Conservation (phyloP, 2,113 vertebrate genomes). For the Phyllostomus hastatus region DNA sequence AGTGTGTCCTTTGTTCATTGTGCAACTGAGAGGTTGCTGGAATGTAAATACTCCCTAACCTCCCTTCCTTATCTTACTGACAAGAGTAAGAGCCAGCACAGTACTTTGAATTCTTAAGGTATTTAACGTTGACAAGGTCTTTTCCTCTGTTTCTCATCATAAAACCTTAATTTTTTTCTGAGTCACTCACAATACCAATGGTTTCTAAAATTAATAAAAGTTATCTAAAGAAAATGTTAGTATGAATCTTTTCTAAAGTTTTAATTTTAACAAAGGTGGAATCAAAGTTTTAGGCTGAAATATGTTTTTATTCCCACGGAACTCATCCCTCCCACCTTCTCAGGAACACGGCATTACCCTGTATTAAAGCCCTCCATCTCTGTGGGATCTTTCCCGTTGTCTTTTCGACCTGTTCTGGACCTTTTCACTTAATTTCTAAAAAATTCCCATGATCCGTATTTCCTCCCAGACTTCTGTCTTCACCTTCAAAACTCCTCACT, state of each 20-base stretch:
- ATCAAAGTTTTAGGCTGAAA: background rate
- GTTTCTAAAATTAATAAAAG: conserved; percentile 6
- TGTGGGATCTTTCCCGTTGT: background rate
- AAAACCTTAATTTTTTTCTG: background rate
- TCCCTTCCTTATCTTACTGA: background rate
- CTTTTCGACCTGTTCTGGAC: background rate
- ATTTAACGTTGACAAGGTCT: background rate
- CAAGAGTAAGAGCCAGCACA: background rate
- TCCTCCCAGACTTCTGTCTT: background rate
- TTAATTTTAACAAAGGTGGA: background rate
- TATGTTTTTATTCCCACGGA: background rate
- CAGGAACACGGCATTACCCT: background rate
- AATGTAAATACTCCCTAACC: conserved; percentile 13
- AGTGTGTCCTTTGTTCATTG: conserved; percentile 19
- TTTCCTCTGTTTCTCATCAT: background rate
- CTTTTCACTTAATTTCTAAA: background rate
- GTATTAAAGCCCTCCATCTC: background rate
- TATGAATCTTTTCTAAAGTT: background rate
- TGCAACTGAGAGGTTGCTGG: background rate
- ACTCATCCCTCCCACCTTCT: background rate
- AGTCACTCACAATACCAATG: background rate
- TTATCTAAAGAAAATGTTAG: conserved; percentile 1
- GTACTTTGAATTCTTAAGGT: conserved; percentile 15
- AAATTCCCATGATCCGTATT: background rate
- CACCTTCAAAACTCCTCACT: background rate